Percentiles rank a stretch among this genome's conserved stretches.
These are phyloP conservation scores for Octomys mimax DNA, from an alignment of 2,797 vertebrate genomes.

Conservation along the genomic window DNA sequence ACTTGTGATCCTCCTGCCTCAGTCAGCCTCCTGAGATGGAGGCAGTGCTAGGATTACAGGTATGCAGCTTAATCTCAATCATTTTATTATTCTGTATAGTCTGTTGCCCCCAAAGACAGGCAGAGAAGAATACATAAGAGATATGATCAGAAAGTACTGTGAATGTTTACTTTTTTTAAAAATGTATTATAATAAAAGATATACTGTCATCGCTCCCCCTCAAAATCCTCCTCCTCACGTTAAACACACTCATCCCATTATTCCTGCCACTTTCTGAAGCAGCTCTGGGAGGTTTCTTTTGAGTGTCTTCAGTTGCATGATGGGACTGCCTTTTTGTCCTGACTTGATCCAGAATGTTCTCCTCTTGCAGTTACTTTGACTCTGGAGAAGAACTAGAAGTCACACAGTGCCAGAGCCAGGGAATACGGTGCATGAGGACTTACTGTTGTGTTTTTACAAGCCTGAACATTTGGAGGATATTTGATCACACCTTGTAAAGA, in stretches of 20 bases:
- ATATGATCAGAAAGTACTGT: neutral
- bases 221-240: neutral
- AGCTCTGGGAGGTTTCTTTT: neutral
- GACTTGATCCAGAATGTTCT: neutral
- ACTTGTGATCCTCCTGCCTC: neutral
- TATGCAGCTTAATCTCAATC: neutral
- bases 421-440: neutral
- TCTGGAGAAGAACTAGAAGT: neutral
- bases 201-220: neutral
- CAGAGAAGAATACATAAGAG: neutral
- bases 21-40: neutral
- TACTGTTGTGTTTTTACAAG: neutral
- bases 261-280: neutral
- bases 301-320: neutral
- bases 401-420: neutral
- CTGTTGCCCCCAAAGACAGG: neutral
- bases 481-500: neutral
- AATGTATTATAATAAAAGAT: neutral
- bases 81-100: no score
- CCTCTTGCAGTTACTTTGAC: neutral
- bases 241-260: neutral
- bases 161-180: neutral
- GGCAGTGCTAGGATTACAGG: neutral
- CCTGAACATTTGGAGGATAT: neutral
- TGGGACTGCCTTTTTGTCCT: neutral